phyloP scores from a whole-genome alignment of 2,113 vertebrate species.

The Hyperoodon ampullatus region DNA sequence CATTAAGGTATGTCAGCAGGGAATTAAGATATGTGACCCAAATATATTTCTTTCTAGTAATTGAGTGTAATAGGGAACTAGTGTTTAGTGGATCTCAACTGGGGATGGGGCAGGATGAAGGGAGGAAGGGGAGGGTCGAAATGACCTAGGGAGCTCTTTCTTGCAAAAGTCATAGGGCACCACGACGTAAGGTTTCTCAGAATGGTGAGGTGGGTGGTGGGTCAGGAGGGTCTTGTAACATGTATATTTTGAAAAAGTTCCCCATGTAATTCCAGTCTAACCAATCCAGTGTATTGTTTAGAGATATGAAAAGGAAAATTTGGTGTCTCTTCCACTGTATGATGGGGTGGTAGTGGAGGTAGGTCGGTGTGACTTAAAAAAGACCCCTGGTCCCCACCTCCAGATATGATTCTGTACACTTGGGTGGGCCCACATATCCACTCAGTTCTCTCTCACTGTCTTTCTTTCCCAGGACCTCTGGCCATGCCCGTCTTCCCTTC shows the following conservation, averaged over 20 bases:
- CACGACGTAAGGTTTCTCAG: background rate
- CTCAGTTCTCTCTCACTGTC: background rate
- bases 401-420: background rate
- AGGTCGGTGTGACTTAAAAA: background rate
- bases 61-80: background rate
- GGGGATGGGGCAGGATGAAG: background rate
- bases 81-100: background rate
- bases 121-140: background rate
- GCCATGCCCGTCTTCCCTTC: background rate
- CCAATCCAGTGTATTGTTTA: background rate
- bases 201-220: rapidly evolving
- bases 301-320: background rate
- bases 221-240: background rate
- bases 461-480: background rate
- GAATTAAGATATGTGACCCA: slow-evolving; percentile 65
- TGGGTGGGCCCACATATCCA: background rate
- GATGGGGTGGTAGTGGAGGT: background rate
- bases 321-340: background rate
- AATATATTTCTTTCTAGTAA: slow-evolving; percentile 54
- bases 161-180: background rate
- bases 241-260: background rate
- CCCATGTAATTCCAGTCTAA: background rate
- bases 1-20: slow-evolving; percentile 37
- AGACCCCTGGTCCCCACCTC: background rate
- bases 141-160: background rate